phyloP scores from a whole-genome alignment of 2,113 vertebrate genomes.

The Limanda limanda region DNA sequence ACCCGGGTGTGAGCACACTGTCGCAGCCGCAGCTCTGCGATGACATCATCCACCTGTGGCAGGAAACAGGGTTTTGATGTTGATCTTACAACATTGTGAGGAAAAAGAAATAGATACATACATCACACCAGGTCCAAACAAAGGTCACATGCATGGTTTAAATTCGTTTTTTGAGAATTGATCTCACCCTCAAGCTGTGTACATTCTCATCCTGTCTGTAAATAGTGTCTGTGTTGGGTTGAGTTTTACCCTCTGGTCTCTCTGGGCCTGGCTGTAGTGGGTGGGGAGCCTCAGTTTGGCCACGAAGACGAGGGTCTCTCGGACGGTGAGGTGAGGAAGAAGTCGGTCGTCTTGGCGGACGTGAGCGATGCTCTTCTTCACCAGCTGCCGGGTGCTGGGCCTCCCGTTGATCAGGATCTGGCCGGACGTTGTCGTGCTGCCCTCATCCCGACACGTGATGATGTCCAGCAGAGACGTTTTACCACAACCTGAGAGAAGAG shows the following conservation, averaged over 20 bases:
- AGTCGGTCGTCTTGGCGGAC: slow-evolving; percentile 94
- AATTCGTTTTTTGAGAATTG: background rate
- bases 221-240: slow-evolving; percentile 9
- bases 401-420: slow-evolving; percentile 89
- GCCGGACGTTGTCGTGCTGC: slow-evolving; percentile 86
- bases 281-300: slow-evolving; percentile 92
- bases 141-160: background rate
- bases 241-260: slow-evolving; percentile 89
- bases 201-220: background rate
- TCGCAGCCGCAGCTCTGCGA: slow-evolving; percentile 91
- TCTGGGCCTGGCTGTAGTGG: slow-evolving; percentile 88
- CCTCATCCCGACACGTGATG: slow-evolving; percentile 89
- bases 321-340: slow-evolving; percentile 92
- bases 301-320: slow-evolving; percentile 90
- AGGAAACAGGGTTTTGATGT: background rate
- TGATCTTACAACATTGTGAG: background rate
- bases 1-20: slow-evolving; percentile 94
- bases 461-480: slow-evolving; percentile 92
- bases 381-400: slow-evolving; percentile 85
- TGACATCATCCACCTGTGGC: slow-evolving; percentile 92
- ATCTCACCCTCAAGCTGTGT: too few species aligned
- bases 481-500: slow-evolving; percentile 84
- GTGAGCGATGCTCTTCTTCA: slow-evolving; percentile 91
- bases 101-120: background rate
- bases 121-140: background rate